These are phyloP conservation scores for Bombus difficillimus DNA, from an alignment of 1,140 invertebrate genomes.

Conservation along the genomic window DNA sequence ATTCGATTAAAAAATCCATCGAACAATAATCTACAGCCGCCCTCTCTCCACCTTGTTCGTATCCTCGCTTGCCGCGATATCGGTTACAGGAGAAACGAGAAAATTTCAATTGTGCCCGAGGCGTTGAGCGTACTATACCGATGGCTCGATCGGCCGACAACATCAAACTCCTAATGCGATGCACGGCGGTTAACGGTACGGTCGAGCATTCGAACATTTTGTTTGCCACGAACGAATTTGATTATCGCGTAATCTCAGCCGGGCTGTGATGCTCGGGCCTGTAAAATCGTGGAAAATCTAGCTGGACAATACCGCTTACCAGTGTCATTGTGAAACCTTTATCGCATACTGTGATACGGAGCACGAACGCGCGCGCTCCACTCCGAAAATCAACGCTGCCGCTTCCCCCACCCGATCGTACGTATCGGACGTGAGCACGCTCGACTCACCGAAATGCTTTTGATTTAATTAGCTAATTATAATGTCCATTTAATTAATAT, in stretches of 20 bases:
- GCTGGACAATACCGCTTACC: conserved; percentile 55
- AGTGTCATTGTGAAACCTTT: conserved; percentile 53
- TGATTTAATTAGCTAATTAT: conserved; percentile 74
- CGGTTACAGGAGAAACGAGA: not conserved
- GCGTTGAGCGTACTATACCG: not conserved
- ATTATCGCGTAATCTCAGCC: conserved; percentile 62
- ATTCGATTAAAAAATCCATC: conserved; percentile 47
- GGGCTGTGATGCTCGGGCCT: conserved; percentile 15
- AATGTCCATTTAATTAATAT: conserved; percentile 76
- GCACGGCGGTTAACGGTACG: conserved; percentile 31
- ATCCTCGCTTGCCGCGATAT: not conserved
- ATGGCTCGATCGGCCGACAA: conserved; percentile 2
- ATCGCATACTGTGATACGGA: conserved; percentile 13
- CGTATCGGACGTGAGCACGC: not conserved
- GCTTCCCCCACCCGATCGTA: not conserved
- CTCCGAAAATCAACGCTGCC: conserved; percentile 21
- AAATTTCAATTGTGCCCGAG: conserved; percentile 17
- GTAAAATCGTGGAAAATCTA: conserved; percentile 48
- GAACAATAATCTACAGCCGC: not conserved
- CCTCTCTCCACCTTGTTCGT: not conserved
- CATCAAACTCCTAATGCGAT: conserved; percentile 21
- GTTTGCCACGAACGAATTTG: conserved; percentile 61
- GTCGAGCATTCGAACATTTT: conserved; percentile 44
- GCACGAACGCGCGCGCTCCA: not conserved
- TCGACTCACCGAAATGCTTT: conserved; percentile 53